phyloP scores from a whole-genome alignment of 2,797 vertebrate genomes.

The Sebastes diploproa region DNA sequence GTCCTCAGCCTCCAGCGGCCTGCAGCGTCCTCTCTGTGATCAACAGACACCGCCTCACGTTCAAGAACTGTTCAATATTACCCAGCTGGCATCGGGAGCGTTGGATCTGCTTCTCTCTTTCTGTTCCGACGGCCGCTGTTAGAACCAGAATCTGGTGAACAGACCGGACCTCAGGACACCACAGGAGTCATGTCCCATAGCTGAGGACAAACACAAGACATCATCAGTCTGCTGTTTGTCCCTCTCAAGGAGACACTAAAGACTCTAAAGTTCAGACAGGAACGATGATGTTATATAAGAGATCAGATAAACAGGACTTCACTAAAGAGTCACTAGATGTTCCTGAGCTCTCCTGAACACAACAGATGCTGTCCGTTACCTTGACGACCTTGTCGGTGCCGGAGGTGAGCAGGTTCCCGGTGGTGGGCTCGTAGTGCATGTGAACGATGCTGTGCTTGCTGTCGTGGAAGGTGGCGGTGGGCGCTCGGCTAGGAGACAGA shows the following conservation, averaged over 20 bases:
- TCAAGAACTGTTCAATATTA: constrained; percentile 48
- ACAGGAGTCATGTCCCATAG: constrained; percentile 98
- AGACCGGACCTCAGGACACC: constrained; percentile 87
- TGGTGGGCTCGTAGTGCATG: constrained; percentile 95
- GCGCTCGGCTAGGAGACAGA: constrained; percentile 86
- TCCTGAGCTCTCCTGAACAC: background rate
- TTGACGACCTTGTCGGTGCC: constrained; percentile 96
- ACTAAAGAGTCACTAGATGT: background rate
- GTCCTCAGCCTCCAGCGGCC: constrained; percentile 28
- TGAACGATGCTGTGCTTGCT: constrained; percentile 94
- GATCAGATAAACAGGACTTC: background rate
- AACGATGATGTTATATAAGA: background rate
- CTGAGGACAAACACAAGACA: constrained; percentile 72
- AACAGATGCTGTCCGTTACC: constrained; percentile 72
- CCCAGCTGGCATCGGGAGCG: constrained; percentile 30
- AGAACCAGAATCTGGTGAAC: constrained; percentile 6
- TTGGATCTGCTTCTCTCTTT: background rate
- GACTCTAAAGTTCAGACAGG: background rate
- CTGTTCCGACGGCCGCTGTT: background rate
- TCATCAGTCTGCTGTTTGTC: background rate
- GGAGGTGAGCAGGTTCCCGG: constrained; percentile 92
- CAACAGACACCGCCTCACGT: constrained; percentile 15
- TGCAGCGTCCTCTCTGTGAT: constrained; percentile 15
- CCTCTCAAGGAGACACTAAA: too few relatives aligned
- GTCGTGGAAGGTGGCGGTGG: constrained; percentile 97